Percentiles rank a stretch among this genome's conserved stretches.
phyloP scores from a whole-genome alignment of 2,888 invertebrate genomes.

The Ganaspis brasiliensis region DNA sequence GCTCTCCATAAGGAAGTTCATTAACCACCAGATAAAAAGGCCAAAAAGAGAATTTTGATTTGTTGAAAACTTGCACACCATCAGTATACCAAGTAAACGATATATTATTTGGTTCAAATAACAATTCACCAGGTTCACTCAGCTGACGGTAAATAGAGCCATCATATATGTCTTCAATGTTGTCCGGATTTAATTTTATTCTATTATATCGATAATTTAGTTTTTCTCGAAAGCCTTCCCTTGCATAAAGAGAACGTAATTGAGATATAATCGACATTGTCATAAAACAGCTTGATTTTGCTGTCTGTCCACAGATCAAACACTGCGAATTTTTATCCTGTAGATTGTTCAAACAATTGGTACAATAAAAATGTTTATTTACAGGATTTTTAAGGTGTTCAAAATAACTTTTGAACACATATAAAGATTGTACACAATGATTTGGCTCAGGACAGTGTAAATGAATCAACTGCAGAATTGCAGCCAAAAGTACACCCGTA shows the following conservation, averaged over 20 bases:
- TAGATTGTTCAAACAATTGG: neutral
- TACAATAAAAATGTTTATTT: neutral
- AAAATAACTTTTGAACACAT: neutral
- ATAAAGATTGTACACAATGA: no score
- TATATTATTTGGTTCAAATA: no score
- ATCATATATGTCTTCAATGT: neutral
- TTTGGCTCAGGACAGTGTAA: no score
- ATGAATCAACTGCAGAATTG: no score
- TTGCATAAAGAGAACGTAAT: neutral
- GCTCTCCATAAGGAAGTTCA: no score
- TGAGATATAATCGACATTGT: neutral
- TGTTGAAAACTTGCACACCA: no score
- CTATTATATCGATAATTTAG: neutral
- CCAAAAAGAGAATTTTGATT: no score
- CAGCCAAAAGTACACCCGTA: neutral
- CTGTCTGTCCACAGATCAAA: neutral
- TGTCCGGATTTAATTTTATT: neutral
- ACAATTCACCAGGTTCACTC: slow-evolving; percentile 46
- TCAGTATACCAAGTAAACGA: no score
- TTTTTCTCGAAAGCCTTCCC: neutral
- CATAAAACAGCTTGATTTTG: neutral
- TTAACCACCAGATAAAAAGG: neutral
- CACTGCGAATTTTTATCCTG: neutral
- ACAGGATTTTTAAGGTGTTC: neutral
- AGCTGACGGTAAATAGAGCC: neutral